phyloP scores from a whole-genome alignment of 1,140 invertebrate genomes.

The Calosoma granatense region DNA sequence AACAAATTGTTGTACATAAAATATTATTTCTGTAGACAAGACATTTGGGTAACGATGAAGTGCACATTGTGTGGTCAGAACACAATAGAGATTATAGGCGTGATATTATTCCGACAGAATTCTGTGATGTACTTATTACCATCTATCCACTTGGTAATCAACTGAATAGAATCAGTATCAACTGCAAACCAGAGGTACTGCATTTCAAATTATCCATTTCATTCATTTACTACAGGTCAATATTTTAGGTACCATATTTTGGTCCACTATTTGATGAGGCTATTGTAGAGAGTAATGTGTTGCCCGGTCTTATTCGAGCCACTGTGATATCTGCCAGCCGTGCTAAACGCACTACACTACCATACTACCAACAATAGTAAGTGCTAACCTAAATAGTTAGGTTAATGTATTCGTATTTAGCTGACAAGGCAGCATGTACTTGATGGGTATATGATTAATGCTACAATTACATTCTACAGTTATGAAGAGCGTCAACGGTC shows the following conservation, averaged over 20 bases:
- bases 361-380: constrained; percentile 87
- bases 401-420: not conserved
- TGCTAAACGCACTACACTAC: constrained; percentile 76
- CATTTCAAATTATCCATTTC: constrained; percentile 13
- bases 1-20: constrained; percentile 1
- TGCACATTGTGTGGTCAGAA: constrained; percentile 99
- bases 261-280: constrained; percentile 94
- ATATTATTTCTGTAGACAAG: constrained; percentile 55
- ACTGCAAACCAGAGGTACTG: constrained; percentile 72
- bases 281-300: constrained; percentile 70
- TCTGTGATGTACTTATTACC: constrained; percentile 96
- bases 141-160: constrained; percentile 86
- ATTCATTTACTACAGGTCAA: constrained; percentile 5
- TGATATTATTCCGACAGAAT: constrained; percentile 97
- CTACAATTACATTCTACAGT: constrained; percentile 45
- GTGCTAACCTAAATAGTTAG: constrained; percentile 22
- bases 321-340: constrained; percentile 89
- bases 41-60: constrained; percentile 97
- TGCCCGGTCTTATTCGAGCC: constrained; percentile 82
- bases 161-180: constrained; percentile 72
- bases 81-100: constrained; percentile 90
- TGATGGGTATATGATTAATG: not conserved
- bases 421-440: no score
- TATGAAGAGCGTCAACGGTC: constrained; percentile 84
- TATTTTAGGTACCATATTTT: constrained; percentile 76